Evolutionary conservation across 2,113 vertebrate species (phyloP), one percentile per base, ranked within the genome.

Genomic region (Chlorodrepanis virens): DNA sequence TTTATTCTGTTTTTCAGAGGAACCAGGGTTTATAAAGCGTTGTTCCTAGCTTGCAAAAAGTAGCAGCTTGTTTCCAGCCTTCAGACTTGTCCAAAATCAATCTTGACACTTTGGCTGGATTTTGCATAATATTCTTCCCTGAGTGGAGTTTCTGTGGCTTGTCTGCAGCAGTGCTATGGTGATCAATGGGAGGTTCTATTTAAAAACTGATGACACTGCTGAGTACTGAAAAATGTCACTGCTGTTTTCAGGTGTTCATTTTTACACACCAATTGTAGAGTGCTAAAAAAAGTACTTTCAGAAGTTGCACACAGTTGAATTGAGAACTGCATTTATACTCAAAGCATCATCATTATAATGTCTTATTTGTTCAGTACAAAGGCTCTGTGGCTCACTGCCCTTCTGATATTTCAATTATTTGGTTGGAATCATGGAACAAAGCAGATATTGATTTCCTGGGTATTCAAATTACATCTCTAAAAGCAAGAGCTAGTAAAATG

Each of bases 391-490:
- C 92, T 98, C 97, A 89, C 91, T 96, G 93, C 94, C 83, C 96
- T 95, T 97, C 87, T 98, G 97, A 98, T 97, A 97, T 97, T 97
- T 97, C 96, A 98, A 97, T 98, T 98, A 98, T 97, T 97, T 96
- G 84, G 77, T 92, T 95, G 84, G 94, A 98, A 98, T 97, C 96
- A 95, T 92, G 97, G 81, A 96, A 94, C 94, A 97, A 97, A 98
- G 95, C 59, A 97, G 80, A 96, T 98, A 98, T 96, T 97, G 98
- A 98, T 98, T 98, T 97, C 83, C 94, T 93, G 90, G 77, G 94
- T 97, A 98, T 98, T 97, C 93, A 98, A 97, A 98, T 97, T 97
- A 93, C 47, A 96, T 74, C 78, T 85, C 82, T 97, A 92, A 97
- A 92, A 95, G 80, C 60, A 97, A 87, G 50, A 85, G 61, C 54